A percentile compares a stretch with the other conserved stretches of the same genome.
Conservation (phyloP, 2,113 vertebrate species). For the Myrmecobius fasciatus region DNA sequence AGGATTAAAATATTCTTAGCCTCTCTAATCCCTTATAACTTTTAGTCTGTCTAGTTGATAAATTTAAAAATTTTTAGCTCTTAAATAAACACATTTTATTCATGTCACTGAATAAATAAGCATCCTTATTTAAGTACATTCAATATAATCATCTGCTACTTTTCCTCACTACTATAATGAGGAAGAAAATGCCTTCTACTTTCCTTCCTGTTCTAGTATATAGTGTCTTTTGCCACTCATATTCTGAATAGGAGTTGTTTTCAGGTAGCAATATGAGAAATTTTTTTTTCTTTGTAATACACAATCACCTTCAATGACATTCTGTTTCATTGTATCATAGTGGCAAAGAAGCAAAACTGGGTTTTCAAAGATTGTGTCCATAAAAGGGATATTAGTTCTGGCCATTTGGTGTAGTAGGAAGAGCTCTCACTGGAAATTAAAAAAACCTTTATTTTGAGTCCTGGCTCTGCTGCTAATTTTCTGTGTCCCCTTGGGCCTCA, state of each 20-base stretch:
- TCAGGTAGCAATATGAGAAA: neutral
- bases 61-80: neutral
- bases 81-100: conserved; percentile 8
- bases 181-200: conserved; percentile 17
- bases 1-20: neutral
- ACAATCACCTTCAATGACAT: neutral
- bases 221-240: neutral
- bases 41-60: conserved; percentile 9
- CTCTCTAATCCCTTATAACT: neutral
- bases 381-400: neutral
- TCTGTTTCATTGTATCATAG: neutral
- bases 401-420: neutral
- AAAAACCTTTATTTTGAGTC: neutral
- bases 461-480: neutral
- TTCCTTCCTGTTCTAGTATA: neutral
- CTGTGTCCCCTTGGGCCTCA: neutral
- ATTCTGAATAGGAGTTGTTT: conserved; percentile 7
- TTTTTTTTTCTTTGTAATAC: neutral
- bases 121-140: conserved; percentile 7
- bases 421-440: neutral
- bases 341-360: neutral
- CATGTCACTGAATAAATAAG: neutral
- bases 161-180: conserved; percentile 21
- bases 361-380: neutral
- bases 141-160: neutral